Conservation (phyloP, 2,888 invertebrate genomes). For the Sympetrum striolatum region DNA sequence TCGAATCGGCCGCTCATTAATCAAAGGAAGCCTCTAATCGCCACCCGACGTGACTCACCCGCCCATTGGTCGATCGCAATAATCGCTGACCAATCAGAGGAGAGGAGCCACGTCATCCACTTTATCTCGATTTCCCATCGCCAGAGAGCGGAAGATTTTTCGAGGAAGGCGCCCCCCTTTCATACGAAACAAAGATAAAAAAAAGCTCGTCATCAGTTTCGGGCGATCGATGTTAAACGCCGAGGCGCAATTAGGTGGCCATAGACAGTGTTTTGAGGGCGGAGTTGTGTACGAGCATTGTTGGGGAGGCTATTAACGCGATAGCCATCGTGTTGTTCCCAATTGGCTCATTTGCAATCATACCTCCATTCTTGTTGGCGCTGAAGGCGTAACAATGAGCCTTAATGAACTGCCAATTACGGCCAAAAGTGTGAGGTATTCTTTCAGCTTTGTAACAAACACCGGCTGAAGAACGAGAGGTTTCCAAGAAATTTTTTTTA, state of each 20-base stretch:
- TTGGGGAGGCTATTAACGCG: neutral
- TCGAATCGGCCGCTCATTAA: neutral
- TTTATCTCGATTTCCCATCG: neutral
- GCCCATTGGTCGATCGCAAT: neutral
- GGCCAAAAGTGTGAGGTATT: neutral
- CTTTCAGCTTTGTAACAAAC: neutral
- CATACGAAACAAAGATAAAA: slow-evolving; percentile 2
- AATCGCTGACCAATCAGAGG: neutral
- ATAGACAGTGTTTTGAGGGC: neutral
- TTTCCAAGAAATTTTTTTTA: no score
- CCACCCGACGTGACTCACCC: neutral
- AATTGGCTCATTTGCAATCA: slow-evolving; percentile 27
- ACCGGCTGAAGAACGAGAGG: neutral
- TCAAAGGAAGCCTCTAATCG: neutral
- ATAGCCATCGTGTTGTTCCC: slow-evolving; percentile 14
- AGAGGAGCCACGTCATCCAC: slow-evolving; percentile 8
- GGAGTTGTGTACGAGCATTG: neutral
- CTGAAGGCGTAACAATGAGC: neutral
- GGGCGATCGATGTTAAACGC: neutral
- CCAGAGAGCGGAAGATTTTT: neutral
- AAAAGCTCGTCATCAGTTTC: neutral
- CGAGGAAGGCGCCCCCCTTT: neutral
- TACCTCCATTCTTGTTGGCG: neutral
- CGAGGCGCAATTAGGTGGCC: neutral
- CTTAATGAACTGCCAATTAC: slow-evolving; percentile 18